Base-by-base conservation (phyloP, 35 echinoderm and acorn worm species). In the Chiridota heheva region DNA sequence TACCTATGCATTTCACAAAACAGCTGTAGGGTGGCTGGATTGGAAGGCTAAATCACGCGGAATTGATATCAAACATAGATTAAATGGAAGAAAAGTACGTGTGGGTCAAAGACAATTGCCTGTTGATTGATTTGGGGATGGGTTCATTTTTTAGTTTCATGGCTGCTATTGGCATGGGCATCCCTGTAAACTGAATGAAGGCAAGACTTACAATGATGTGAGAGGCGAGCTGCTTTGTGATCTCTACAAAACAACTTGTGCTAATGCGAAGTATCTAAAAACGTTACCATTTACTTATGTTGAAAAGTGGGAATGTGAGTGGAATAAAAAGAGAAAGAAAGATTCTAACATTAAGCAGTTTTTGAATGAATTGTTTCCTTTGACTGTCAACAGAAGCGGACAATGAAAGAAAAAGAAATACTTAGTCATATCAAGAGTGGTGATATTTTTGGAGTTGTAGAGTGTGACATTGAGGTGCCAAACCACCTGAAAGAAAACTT, bases 391-490 rank as follows among this genome's bases (percentile, higher is more conserved):
- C 31, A 68, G 16, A 20, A 32, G 33, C 40, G 7, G 64, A 4
- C 18, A 7, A 68, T 68, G 64, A 32, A 20, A 32, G 64, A n/a
- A n/a, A 32, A 8, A 5, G 32, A 68, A 0, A 68, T 2, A 20
- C 40, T 68, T 1, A 17, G 20, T 68, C 0, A 32, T 37, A 32
- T 68, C 13, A 68, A 68, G 32, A 5, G 64, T 34, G 82, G 67
- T 29, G 31, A 61, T 12, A 56, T 86, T 32, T 86, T 86, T 17
- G 83, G 83, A 20, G 1, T 37, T 5, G 46, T 73, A 3, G 83
- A 75, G 8, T 86, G 83, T 46, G 83, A 86, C 69, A 73, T 74
- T 29, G 42, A 47, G 36, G 70, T 86, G 29, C 82, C 82, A 43
- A 24, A 56, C 1, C 2, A 72, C 22, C 55, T 70, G 29, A 70